These are phyloP conservation scores for Desoria tigrina DNA, from an alignment of 2,888 invertebrate species.

Conservation along the genomic window DNA sequence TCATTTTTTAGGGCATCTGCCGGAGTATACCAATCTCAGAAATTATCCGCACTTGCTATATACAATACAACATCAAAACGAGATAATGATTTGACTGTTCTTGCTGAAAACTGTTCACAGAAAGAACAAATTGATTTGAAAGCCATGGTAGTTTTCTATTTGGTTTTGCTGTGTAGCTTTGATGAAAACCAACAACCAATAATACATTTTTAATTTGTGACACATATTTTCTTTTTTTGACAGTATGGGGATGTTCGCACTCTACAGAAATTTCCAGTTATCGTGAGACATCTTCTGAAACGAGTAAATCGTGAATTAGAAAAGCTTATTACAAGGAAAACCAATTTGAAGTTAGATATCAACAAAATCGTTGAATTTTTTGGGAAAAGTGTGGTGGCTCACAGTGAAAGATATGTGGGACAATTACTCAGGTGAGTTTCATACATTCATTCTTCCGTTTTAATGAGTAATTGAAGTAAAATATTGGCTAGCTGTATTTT, in stretches of 20 bases:
- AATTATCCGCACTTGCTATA: slow-evolving; percentile 19
- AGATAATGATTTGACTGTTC: slow-evolving; percentile 18
- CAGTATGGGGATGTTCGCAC: slow-evolving; percentile 28
- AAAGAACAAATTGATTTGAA: slow-evolving; percentile 32
- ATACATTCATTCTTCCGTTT: neutral
- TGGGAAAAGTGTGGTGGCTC: slow-evolving; percentile 20
- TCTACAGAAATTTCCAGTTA: slow-evolving; percentile 22
- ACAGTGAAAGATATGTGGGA: slow-evolving; percentile 4
- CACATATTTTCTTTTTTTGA: no score
- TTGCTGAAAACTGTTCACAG: slow-evolving; percentile 32
- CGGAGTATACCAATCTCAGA: slow-evolving; percentile 33
- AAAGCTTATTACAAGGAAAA: slow-evolving; percentile 17
- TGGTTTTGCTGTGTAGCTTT: no score
- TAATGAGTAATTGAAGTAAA: neutral
- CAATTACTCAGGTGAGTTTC: neutral
- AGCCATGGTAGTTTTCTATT: no score
- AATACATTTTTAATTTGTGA: no score
- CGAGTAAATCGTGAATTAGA: slow-evolving; percentile 26
- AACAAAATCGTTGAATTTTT: slow-evolving; percentile 22
- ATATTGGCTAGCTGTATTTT: slow-evolving; percentile 14
- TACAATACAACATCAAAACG: slow-evolving; percentile 9
- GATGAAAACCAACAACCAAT: no score
- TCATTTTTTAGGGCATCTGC: no score
- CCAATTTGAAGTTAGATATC: neutral
- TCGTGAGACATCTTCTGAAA: slow-evolving; percentile 27